Evolutionary conservation across 2,113 vertebrate species (phyloP).

Genomic region (Oxyruncus cristatus): DNA sequence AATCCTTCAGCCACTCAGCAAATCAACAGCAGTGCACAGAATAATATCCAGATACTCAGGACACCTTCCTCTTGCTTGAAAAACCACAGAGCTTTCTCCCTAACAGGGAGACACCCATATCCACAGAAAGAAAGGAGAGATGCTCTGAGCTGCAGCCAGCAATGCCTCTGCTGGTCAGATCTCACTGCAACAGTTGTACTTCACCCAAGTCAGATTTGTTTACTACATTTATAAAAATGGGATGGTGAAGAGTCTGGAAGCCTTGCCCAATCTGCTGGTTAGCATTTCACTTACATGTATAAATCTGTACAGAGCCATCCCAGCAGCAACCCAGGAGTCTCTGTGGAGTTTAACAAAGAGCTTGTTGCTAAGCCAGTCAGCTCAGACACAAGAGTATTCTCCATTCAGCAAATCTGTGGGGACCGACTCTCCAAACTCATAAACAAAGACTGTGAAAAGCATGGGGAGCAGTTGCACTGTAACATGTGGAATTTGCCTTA

Average conservation of each 20-base stretch:
- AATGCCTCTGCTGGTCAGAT: neutral
- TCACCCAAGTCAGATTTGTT: neutral
- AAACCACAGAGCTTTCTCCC: neutral
- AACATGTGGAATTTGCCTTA: neutral
- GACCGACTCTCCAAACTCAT: neutral
- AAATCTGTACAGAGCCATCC: neutral
- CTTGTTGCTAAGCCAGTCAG: conserved; percentile 66
- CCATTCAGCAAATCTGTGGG: neutral
- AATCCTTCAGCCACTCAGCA: neutral
- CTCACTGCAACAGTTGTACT: neutral
- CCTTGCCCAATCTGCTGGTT: neutral
- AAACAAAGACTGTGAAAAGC: neutral
- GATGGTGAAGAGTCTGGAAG: neutral
- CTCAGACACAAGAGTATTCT: conserved; percentile 13
- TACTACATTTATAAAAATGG: neutral
- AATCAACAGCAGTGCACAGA: neutral
- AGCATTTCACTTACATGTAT: neutral
- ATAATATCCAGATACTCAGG: neutral
- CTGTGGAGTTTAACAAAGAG: conserved; percentile 29
- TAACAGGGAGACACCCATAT: neutral
- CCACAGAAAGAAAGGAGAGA: neutral
- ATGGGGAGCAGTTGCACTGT: neutral
- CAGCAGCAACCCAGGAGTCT: neutral
- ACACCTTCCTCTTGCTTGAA: neutral
- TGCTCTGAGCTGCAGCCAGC: neutral